Evolutionary conservation across 2,797 vertebrate species (phyloP).

Genomic region (Betta splendens): DNA sequence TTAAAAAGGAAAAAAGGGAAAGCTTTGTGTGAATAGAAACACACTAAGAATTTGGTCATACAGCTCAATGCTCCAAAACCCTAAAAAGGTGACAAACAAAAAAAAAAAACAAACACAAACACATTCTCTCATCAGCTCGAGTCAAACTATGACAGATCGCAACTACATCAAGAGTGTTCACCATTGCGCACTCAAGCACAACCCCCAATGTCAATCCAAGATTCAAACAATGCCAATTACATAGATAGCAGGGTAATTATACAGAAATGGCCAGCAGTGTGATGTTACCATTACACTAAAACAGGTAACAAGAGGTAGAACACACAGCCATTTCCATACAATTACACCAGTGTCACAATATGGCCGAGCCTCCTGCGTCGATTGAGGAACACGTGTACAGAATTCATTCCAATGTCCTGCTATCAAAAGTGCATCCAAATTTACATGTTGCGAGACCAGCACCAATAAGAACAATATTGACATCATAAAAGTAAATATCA

Average conservation of each 20-base stretch:
- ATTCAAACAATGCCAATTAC: slow-evolving; percentile 63
- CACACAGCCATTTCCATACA: slow-evolving; percentile 84
- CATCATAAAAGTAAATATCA: slow-evolving; percentile 83
- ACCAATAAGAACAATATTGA: slow-evolving; percentile 80
- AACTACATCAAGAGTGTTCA: slow-evolving; percentile 48
- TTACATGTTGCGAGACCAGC: slow-evolving; percentile 81
- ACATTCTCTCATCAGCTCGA: slow-evolving; percentile 47
- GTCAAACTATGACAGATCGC: slow-evolving; percentile 33
- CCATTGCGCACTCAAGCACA: slow-evolving; percentile 49
- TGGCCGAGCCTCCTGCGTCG: slow-evolving; percentile 54
- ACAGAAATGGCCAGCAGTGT: slow-evolving; percentile 84
- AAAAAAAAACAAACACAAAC: slow-evolving; percentile 8
- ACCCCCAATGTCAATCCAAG: slow-evolving; percentile 54
- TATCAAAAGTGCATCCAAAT: slow-evolving; percentile 84
- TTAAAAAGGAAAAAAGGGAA: slow-evolving; percentile 49
- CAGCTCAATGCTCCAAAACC: slow-evolving; percentile 65
- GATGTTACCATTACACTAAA: slow-evolving; percentile 86
- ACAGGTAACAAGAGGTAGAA: slow-evolving; percentile 90
- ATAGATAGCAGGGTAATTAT: slow-evolving; percentile 79
- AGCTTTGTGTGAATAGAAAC: slow-evolving; percentile 48
- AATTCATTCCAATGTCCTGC: slow-evolving; percentile 66
- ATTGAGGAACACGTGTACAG: slow-evolving; percentile 38
- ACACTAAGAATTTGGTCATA: slow-evolving; percentile 70
- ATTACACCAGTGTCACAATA: slow-evolving; percentile 75
- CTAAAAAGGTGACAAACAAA: too few species aligned